phyloP scores from a whole-genome alignment of 2,113 vertebrate genomes.

The Austrofundulus limnaeus region DNA sequence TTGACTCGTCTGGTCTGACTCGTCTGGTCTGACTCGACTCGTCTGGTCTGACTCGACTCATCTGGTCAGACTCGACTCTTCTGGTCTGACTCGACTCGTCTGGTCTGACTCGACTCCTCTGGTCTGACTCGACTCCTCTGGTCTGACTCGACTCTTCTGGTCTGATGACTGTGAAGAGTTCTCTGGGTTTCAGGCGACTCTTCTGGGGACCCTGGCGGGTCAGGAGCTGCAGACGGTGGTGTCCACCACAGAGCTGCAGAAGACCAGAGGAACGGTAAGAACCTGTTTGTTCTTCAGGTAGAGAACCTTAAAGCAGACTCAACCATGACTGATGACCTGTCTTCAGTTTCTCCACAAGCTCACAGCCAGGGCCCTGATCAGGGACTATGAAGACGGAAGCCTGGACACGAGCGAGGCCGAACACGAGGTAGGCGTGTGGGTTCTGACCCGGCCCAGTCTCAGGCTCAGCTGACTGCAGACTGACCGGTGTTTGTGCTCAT shows the following conservation, averaged over 20 bases:
- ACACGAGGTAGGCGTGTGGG: slow-evolving; percentile 81
- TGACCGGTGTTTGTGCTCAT: not conserved
- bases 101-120: too few species aligned
- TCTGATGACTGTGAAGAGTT: too few species aligned
- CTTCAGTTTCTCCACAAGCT: slow-evolving; percentile 87
- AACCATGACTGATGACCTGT: not conserved
- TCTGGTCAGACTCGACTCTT: too few species aligned
- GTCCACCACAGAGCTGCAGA: slow-evolving; percentile 89
- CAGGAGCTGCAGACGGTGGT: slow-evolving; percentile 84
- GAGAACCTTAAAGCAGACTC: not conserved
- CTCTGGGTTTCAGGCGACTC: slow-evolving; percentile 83
- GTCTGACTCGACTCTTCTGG: too few species aligned
- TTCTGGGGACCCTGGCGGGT: slow-evolving; percentile 80
- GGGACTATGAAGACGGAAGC: slow-evolving; percentile 86
- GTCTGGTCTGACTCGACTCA: too few species aligned
- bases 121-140: too few species aligned
- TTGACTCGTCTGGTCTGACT: too few species aligned
- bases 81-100: too few species aligned
- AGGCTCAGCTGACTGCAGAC: not conserved
- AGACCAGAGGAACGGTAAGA: slow-evolving; percentile 87
- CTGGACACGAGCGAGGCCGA: slow-evolving; percentile 78
- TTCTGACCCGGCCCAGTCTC: not conserved
- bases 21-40: too few species aligned
- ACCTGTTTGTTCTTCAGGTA: not conserved
- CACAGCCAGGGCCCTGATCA: slow-evolving; percentile 85